phyloP scores from a whole-genome alignment of 2,888 invertebrate species.

The Boloria selene region DNA sequence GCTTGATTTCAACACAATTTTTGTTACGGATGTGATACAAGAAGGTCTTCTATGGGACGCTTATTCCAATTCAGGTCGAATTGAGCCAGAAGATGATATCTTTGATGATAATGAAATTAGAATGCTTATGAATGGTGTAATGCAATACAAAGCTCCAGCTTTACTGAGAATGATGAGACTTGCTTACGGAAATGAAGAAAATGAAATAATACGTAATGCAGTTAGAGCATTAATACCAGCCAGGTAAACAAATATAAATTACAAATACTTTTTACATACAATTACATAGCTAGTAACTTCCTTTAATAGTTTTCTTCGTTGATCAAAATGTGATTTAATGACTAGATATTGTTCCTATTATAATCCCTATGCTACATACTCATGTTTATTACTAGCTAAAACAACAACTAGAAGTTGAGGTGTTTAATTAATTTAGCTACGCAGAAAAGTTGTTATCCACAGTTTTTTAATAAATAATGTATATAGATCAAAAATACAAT shows the following conservation, averaged over 20 bases:
- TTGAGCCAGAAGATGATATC: conserved; percentile 51
- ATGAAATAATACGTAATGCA: conserved; percentile 57
- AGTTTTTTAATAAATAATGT: too few relatives aligned
- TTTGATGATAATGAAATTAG: conserved; percentile 56
- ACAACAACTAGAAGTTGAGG: too few relatives aligned
- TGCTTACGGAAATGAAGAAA: conserved; percentile 49
- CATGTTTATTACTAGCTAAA: too few relatives aligned
- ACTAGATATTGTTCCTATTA: too few relatives aligned
- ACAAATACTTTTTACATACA: too few relatives aligned
- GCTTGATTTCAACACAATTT: conserved; percentile 64
- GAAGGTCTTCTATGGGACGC: conserved; percentile 64
- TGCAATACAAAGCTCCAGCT: conserved; percentile 66
- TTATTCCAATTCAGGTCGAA: conserved; percentile 45
- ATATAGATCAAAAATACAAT: too few relatives aligned
- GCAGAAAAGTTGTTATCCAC: too few relatives aligned
- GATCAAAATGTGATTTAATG: not conserved
- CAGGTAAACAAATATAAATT: too few relatives aligned
- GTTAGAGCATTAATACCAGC: conserved; percentile 52
- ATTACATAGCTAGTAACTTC: too few relatives aligned
- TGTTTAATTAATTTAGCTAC: too few relatives aligned
- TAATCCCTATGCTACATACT: too few relatives aligned
- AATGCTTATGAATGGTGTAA: conserved; percentile 52
- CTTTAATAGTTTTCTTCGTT: not conserved
- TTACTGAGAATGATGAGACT: conserved; percentile 60
- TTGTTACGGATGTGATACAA: conserved; percentile 67